Base-by-base conservation (phyloP, 2,888 invertebrate genomes). In the Leptopterna dolabrata region DNA sequence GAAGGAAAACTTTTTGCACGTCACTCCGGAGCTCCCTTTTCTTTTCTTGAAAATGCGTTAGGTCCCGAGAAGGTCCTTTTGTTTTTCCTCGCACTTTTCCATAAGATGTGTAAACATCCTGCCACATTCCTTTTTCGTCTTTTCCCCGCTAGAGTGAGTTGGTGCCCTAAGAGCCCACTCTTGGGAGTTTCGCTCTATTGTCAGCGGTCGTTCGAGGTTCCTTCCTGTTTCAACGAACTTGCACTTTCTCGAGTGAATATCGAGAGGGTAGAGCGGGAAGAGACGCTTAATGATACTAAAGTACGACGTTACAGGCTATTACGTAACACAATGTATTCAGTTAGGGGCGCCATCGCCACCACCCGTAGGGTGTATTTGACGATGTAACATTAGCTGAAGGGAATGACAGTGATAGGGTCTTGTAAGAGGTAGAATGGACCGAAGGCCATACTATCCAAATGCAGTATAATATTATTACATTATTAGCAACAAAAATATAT, bases 31-130 rank as follows among this genome's bases (percentile, higher is more conserved):
- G 13, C 47, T 13, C 2, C 16, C 13, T 47, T 47, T 47, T 47
- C 47, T 47, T 16, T 13, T 47, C 16, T 47, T 14, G 47, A 36
- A 47, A 47, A 47, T 47, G 47, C 47, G 47, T 47, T 16, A 29
- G 70, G 24, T 70, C 24, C 36, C 30, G 2, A 24, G 30, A 9
- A 55, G 13, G 27, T 16, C 55, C 76, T 76, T 81, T 81, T 81
- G 81, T 81, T 81, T 81, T 55, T 30, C 14, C 81, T 47, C 24
- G 41, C 81, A 81, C 81, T 81, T 81, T 47, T 29, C 29, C n/a
- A 55, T 55, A 29, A 29, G 47, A 81, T 55, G 81, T 81, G 81
- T 81, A 81, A 81, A 81, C 81, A 81, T 81, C 81, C 30, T 47
- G 47, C 30, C 29, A 47, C 47, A 24, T 11, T 80, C 24, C 19